A percentile compares a stretch with the other conserved stretches of the same genome.
Evolutionary conservation across 2,113 vertebrate genomes (phyloP).

Genomic region (Tupaia tana): DNA sequence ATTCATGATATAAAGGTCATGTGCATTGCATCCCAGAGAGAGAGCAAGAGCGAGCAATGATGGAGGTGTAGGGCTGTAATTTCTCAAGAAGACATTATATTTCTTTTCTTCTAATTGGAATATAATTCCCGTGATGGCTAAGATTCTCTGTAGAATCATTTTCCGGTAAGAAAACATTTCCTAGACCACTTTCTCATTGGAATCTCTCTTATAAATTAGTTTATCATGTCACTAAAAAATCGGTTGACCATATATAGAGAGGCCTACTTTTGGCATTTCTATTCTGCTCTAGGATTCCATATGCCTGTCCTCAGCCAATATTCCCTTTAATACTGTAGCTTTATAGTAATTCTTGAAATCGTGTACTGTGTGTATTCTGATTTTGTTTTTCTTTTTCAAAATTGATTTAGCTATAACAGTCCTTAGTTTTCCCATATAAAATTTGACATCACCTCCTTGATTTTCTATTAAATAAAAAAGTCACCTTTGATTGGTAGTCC

Average conservation of each 20-base stretch:
- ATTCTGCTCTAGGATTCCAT: not conserved
- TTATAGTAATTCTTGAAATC: not conserved
- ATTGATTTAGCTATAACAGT: not conserved
- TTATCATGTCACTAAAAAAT: not conserved
- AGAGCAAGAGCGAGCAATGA: not conserved
- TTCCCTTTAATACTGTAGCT: not conserved
- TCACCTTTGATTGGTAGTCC: not conserved
- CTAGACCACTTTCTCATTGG: not conserved
- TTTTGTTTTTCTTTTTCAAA: not conserved
- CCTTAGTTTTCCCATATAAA: not conserved
- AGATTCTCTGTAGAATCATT: not conserved
- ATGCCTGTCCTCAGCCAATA: not conserved
- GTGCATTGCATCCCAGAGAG: too few species aligned
- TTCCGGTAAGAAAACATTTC: not conserved
- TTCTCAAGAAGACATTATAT: not conserved
- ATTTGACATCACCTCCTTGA: not conserved
- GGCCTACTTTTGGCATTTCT: not conserved
- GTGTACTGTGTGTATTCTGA: not conserved
- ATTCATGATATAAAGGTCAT: not conserved
- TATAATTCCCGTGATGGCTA: too few species aligned
- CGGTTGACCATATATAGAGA: too few species aligned
- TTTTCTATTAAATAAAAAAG: not conserved
- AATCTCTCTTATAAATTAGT: not conserved
- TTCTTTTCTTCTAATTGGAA: not conserved
- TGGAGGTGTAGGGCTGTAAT: not conserved